Base-by-base conservation (phyloP, 1,140 invertebrate species). In the Drosophila subpulchrella region DNA sequence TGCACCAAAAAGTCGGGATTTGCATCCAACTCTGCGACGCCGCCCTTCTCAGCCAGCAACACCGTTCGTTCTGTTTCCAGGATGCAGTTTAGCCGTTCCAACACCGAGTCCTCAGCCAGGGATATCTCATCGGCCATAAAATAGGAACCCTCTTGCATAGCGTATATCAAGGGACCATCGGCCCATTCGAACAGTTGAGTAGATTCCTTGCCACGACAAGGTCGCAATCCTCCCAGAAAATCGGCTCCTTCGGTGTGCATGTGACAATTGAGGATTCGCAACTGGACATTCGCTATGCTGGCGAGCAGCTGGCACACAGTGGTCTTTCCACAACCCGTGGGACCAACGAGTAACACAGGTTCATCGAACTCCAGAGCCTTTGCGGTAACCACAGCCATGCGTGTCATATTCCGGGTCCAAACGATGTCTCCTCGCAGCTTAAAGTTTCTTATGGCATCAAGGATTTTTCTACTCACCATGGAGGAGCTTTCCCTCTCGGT, bases 61-160 rank as follows among this genome's bases (percentile, higher is more conserved):
- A 99, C 93, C 51, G 95, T 97, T 50, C 98, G 94, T 92, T 99
- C 98, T 0, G 98, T 96, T 94, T 99, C 99, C 86, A 99, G 93
- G 36, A 99, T 94, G 20, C 98, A 99, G 94, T 99, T 99, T 13
- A 99, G 92, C 90, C 99, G 94, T 93, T 99, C 99, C 46, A 99
- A 93, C 7, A 99, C 99, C 78, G 98, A 99, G 86, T 99, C 99
- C 92, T 99, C 98, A 0, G 99, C 99, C 41, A 99, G 93, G 4
- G 99, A 99, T 78, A 99, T 99, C 95, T 99, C 99, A 94, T 99
- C 99, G 0, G 98, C 97, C 30, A 99, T 93, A 88, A 99, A 98
- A 67, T 98, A 94, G 54, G 95, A 94, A 0, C 98, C 99, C 15
- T 95, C 93, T 78, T 95, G 94, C 98, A 99, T 99, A 0, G 98